phyloP scores from a whole-genome alignment of 2,797 vertebrate species.

The Gouania willdenowi region DNA sequence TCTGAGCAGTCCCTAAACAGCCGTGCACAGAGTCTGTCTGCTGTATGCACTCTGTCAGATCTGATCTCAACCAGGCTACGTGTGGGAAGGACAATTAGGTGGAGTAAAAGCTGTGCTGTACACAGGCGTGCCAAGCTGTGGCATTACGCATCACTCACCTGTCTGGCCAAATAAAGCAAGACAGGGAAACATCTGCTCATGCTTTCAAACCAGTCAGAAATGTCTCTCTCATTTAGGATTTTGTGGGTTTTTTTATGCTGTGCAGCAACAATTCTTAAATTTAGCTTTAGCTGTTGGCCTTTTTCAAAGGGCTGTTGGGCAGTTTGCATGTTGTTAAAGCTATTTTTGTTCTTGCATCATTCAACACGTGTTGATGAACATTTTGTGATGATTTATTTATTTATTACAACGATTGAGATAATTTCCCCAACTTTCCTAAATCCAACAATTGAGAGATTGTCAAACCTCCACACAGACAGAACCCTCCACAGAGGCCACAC shows the following conservation, averaged over 20 bases:
- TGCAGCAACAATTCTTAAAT: constrained; percentile 19
- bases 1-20: constrained; percentile 46
- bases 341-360: too few species aligned
- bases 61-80: constrained; percentile 83
- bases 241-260: constrained; percentile 15
- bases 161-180: constrained; percentile 78
- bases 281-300: too few species aligned
- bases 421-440: constrained; percentile 40
- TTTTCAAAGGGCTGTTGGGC: too few species aligned
- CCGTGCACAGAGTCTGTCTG: constrained; percentile 39
- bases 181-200: constrained; percentile 79
- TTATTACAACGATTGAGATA: constrained; percentile 15
- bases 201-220: constrained; percentile 69
- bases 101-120: constrained; percentile 77
- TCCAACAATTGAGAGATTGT: constrained; percentile 35
- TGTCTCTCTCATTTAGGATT: constrained; percentile 20
- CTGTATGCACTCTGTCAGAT: constrained; percentile 67
- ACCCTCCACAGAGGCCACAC: constrained; percentile 58
- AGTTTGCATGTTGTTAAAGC: too few species aligned
- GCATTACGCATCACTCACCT: constrained; percentile 86
- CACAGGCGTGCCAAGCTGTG: constrained; percentile 76
- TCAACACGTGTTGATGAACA: too few species aligned
- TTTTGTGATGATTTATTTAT: too few species aligned
- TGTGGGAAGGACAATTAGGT: constrained; percentile 83
- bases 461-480: constrained; percentile 26